A percentile compares a stretch with the other conserved stretches of the same genome.
Conservation (phyloP, 1,140 invertebrate species). For the Diplogasteroides magnus region DNA sequence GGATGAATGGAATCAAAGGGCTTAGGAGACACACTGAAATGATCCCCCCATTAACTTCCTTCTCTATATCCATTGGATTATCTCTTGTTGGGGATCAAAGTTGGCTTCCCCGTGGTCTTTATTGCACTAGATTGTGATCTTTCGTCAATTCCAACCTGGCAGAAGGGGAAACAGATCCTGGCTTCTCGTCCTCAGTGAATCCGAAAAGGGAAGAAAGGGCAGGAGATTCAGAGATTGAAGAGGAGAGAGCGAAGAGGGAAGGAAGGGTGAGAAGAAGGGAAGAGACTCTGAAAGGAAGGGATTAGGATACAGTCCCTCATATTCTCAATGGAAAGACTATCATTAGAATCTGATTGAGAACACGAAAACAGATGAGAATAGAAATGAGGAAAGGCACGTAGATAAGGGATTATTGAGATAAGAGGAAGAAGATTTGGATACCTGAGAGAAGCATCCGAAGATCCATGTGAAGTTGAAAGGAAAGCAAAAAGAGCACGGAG, state of each 20-base stretch:
- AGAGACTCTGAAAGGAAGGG: slow-evolving; percentile 23
- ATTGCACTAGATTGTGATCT: neutral
- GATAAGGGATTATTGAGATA: no score
- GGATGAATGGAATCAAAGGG: neutral
- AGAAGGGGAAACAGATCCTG: no score
- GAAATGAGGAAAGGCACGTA: no score
- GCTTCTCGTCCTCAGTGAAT: slow-evolving; percentile 26
- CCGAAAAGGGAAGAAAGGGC: slow-evolving; percentile 40
- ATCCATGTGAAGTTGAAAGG: slow-evolving; percentile 23
- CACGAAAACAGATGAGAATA: no score
- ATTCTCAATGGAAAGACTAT: neutral
- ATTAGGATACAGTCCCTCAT: neutral
- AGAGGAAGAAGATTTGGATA: neutral
- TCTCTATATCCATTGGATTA: no score
- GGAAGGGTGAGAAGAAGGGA: slow-evolving; percentile 45
- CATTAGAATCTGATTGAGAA: neutral
- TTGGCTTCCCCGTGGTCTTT: no score
- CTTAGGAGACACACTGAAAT: neutral
- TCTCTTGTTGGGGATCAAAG: no score
- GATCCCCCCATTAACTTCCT: neutral
- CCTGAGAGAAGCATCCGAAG: slow-evolving; percentile 35
- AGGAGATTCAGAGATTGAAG: slow-evolving; percentile 31
- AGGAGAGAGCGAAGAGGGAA: slow-evolving; percentile 32
- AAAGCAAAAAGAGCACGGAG: slow-evolving; percentile 44
- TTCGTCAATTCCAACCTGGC: neutral